Conservation (phyloP, 2,113 vertebrate species). For the Scomber colias region DNA sequence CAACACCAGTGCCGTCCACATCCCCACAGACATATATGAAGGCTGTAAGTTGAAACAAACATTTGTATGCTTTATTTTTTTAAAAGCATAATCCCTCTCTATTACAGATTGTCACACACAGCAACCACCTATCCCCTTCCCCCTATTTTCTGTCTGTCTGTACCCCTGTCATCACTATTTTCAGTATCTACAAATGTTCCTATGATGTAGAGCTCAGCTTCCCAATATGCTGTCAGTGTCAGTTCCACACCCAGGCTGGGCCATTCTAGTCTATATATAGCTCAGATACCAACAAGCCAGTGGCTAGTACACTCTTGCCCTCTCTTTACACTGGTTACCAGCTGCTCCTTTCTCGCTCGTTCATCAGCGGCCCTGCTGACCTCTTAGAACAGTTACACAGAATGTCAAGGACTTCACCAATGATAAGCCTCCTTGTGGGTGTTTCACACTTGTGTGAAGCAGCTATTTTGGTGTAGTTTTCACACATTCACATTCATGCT, state of each 20-base stretch:
- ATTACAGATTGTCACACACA: conserved; percentile 11
- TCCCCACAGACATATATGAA: conserved; percentile 96
- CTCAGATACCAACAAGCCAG: conserved; percentile 24
- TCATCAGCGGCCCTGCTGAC: conserved; percentile 21
- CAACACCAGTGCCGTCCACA: conserved; percentile 93
- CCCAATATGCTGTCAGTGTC: conserved; percentile 28
- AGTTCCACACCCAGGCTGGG: conserved; percentile 30
- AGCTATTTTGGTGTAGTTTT: not conserved
- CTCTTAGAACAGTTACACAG: conserved; percentile 21
- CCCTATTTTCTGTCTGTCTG: not conserved
- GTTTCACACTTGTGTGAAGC: not conserved
- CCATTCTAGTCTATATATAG: conserved; percentile 70
- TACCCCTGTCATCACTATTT: conserved; percentile 33
- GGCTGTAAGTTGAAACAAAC: conserved; percentile 90
- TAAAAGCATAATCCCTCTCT: not conserved
- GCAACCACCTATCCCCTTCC: not conserved
- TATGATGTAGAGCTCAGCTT: conserved; percentile 44
- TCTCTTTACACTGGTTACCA: conserved; percentile 63
- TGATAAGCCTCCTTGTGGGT: not conserved
- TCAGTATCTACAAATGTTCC: conserved; percentile 40
- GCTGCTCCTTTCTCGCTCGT: conserved; percentile 69
- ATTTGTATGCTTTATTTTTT: not conserved
- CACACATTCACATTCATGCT: not conserved
- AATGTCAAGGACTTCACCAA: not conserved
- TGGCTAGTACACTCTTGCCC: conserved; percentile 38